These are phyloP conservation scores for Notolepis coatsorum DNA, from an alignment of 2,797 vertebrate genomes.

Conservation along the genomic window DNA sequence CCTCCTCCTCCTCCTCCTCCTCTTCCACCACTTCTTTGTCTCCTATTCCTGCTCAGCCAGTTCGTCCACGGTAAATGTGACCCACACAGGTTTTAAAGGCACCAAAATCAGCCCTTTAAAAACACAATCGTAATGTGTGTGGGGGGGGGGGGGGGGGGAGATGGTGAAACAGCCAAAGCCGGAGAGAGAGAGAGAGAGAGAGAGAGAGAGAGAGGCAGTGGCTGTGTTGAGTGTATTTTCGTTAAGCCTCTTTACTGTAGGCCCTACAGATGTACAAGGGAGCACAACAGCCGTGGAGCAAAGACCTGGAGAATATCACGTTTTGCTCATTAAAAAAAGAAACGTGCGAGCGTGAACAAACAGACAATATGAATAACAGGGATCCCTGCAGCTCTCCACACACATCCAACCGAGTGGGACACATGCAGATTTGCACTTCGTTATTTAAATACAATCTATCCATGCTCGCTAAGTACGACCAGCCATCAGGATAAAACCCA, in stretches of 20 bases:
- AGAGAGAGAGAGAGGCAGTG: conserved; percentile 5
- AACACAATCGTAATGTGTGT: conserved; percentile 25
- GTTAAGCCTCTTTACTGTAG: conserved; percentile 42
- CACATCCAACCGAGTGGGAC: conserved; percentile 52
- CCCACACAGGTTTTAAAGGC: conserved; percentile 43
- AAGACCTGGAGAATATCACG: conserved; percentile 47
- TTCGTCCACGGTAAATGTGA: conserved; percentile 21
- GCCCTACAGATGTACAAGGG: conserved; percentile 50
- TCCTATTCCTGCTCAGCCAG: conserved; percentile 11
- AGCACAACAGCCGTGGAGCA: conserved; percentile 21
- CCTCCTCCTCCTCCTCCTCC: conserved; percentile 16
- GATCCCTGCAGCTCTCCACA: conserved; percentile 48
- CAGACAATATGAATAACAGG: conserved; percentile 58
- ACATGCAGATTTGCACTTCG: conserved; percentile 58
- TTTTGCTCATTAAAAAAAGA: conserved; percentile 63
- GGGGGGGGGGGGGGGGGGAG: background rate
- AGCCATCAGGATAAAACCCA: conserved; percentile 36
- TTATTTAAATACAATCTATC: conserved; percentile 52
- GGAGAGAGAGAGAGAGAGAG: background rate
- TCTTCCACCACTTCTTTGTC: background rate
- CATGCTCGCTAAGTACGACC: conserved; percentile 26
- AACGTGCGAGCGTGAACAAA: conserved; percentile 47
- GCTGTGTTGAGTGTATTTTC: conserved; percentile 36
- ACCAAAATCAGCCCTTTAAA: conserved; percentile 46
- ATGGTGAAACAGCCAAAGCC: background rate